Base-by-base conservation (phyloP, 2,113 vertebrate genomes). In the Cephalopterus ornatus region DNA sequence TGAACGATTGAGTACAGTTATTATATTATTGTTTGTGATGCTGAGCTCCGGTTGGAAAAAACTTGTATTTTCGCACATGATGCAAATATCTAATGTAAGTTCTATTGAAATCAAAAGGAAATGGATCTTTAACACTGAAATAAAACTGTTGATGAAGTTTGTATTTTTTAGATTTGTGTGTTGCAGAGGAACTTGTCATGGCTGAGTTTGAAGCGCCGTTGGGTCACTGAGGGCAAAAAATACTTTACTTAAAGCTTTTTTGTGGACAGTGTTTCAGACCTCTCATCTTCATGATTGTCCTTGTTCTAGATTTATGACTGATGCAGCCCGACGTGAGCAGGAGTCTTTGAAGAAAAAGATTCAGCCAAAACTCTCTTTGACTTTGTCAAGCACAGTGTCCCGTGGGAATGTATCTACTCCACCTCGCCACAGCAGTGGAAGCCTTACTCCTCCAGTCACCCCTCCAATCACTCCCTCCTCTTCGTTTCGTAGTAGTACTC, bases 391-490 rank as follows among this genome's bases (percentile, higher is more conserved):
- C 86, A 98, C 97, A 22, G 98, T 99, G 97, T 98, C 98, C 65
- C 99, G 99, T 93, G 98, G 98, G 98, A 99, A 98, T 96, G 98
- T 99, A 95, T 98, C 99, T 97, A 99, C 99, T 35, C 99, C 99
- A 12, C 99, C 99, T 46, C 98, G 99, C 86, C 99, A 99, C 97
- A 98, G 98, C 98, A 99, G 99, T 63, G 99, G 99, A 96, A 99
- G 99, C 98, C 99, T 99, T 98, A 99, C 99, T 70, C 99, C 99
- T 65, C 99, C 99, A 1, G 99, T 99, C 96, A 99, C 99, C 27
- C 99, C 99, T 6, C 99, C 99, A 91, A 99, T 99, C 98, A 99
- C 99, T 14, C 99, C 99, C 20, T 99, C 99, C 58, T 99, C 99
- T 32, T 99, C 99, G 0, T 99, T 99, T 97, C 99, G 99, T 80